Evolutionary conservation across 2,113 vertebrate genomes (phyloP), one percentile per base, ranked within the genome.

Genomic region (Strigops habroptila): DNA sequence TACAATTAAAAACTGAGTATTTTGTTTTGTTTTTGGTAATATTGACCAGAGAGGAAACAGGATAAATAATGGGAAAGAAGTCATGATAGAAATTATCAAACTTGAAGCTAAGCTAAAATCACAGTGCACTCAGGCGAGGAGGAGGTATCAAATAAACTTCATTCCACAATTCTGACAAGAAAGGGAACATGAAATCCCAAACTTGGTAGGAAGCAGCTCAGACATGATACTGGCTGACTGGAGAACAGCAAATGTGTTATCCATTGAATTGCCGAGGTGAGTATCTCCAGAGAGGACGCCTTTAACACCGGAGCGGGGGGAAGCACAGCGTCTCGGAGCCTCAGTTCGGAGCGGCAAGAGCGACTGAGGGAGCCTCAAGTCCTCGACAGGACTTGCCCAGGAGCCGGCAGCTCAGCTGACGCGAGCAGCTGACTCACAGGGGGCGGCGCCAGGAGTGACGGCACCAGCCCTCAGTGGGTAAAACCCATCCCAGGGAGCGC

Each of bases 161-260:
- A 11, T 78, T 89, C 51, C 48, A 64, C 30, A 79, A 8, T 68
- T 83, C 71, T 86, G 88, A 84, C 62, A 89, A 92, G 78, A 88
- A 87, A 92, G 48, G 28, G 69, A 94, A 85, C 35, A 24, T 62
- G 69, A 94, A 94, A 91, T 91, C 78, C 57, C 74, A 87, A 48
- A 89, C 35, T 41, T 91, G 35, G 51, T 87, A 68, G 60, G 65
- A 96, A 92, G 65, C 31, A 46, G 31, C 70, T 86, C 65, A 90
- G 84, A 85, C 48, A 10, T 57, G 90, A 74, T 59, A 80, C 46
- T 77, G 41, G 27, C 52, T 91, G 91, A 82, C 65, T 91, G 65
- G 35, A 92, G 65, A 93, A 69, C 23, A 92, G 86, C 65, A 84
- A 93, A 91, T 44, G 16, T 86, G 35, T 90, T 83, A 90, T 37